phyloP scores from a whole-genome alignment of 2,113 vertebrate genomes.

The Chloropsis hardwickii region DNA sequence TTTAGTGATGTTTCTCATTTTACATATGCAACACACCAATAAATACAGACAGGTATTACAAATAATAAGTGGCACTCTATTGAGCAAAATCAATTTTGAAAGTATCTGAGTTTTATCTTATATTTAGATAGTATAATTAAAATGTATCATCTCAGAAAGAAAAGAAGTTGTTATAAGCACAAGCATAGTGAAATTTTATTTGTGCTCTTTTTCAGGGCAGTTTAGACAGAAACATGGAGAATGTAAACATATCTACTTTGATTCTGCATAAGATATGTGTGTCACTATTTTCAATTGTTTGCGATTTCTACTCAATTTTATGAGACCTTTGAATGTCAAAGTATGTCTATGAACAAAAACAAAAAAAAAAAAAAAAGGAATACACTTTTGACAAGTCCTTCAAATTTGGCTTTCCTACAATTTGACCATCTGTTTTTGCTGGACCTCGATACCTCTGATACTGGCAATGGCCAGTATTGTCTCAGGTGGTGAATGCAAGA shows the following conservation, averaged over 20 bases:
- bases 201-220: not conserved
- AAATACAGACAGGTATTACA: not conserved
- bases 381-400: not conserved
- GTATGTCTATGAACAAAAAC: not conserved
- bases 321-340: slow-evolving; percentile 16
- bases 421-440: slow-evolving; percentile 63
- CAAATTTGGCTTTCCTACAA: slow-evolving; percentile 51
- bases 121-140: not conserved
- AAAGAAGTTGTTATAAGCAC: not conserved
- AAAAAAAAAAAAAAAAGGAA: not conserved
- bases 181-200: not conserved
- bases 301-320: not conserved
- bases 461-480: slow-evolving; percentile 49
- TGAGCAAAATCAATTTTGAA: not conserved
- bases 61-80: not conserved
- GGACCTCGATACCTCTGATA: slow-evolving; percentile 37
- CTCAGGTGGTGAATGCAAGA: slow-evolving; percentile 66
- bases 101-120: not conserved
- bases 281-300: not conserved
- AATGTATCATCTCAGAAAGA: not conserved
- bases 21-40: not conserved
- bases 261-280: not conserved
- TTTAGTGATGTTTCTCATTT: not conserved
- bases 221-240: not conserved
- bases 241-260: not conserved